Percentiles rank a stretch among this genome's conserved stretches.
Evolutionary conservation across 2,888 invertebrate genomes (phyloP).

Genomic region (Calameuta filiformis): DNA sequence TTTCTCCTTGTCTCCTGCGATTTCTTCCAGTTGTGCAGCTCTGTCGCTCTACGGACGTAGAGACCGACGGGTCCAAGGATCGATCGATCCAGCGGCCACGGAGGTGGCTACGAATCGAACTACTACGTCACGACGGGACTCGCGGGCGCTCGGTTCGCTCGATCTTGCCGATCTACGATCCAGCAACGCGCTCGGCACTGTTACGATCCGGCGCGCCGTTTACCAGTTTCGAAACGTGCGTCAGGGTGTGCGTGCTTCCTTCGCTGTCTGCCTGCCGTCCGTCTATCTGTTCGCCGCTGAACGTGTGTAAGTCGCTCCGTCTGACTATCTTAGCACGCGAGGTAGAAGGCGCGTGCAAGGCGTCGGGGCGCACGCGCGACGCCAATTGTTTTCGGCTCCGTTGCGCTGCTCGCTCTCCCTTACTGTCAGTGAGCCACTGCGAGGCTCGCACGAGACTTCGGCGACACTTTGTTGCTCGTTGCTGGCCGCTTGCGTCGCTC

Average conservation of each 20-base stretch:
- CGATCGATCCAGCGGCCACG: not conserved
- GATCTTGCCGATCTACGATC: not conserved
- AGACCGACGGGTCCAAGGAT: not conserved
- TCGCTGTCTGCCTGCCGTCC: not conserved
- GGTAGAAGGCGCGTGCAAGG: not conserved
- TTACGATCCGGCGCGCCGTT: slow-evolving; percentile 8
- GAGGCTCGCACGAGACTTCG: not conserved
- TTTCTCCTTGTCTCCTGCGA: not conserved
- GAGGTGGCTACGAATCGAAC: not conserved
- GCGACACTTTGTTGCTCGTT: not conserved
- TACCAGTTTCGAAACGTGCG: slow-evolving; percentile 2
- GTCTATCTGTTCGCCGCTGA: not conserved
- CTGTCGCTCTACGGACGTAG: not conserved
- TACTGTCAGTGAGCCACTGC: not conserved
- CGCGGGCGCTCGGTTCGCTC: not conserved
- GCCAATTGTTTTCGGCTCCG: slow-evolving; percentile 2
- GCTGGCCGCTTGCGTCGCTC: not conserved
- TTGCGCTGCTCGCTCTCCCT: not conserved
- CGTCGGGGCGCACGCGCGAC: slow-evolving; percentile 2
- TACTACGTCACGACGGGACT: not conserved
- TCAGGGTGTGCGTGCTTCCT: not conserved
- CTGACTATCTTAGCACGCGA: not conserved
- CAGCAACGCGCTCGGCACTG: slow-evolving; percentile 4
- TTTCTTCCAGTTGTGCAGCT: not conserved
- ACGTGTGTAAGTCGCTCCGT: not conserved